Conservation (phyloP, 2,113 vertebrate species). For the Eubucco bourcierii region DNA sequence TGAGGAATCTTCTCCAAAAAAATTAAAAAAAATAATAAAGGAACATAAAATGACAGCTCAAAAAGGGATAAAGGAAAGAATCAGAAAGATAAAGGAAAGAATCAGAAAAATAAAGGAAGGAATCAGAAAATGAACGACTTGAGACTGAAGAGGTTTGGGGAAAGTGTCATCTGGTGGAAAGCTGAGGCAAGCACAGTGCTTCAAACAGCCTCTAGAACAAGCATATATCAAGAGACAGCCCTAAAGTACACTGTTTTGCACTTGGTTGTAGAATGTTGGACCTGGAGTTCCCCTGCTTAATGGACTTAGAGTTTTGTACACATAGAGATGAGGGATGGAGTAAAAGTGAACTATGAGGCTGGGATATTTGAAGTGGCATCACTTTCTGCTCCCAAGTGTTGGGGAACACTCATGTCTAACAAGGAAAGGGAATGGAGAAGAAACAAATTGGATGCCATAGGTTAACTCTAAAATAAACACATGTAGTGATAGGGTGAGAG, state of each 20-base stretch:
- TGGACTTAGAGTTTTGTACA: not conserved
- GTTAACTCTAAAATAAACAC: not conserved
- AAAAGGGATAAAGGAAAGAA: not conserved
- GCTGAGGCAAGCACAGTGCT: not conserved
- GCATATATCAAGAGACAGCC: not conserved
- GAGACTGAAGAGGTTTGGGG: not conserved
- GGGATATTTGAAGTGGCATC: not conserved
- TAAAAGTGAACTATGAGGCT: not conserved
- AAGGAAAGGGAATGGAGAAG: not conserved
- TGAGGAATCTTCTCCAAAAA: not conserved
- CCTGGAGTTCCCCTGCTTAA: not conserved
- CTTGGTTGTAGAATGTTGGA: not conserved
- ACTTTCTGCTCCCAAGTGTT: not conserved
- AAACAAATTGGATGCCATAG: not conserved
- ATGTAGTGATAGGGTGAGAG: too few species aligned
- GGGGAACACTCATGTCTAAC: not conserved
- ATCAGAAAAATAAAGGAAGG: too few species aligned
- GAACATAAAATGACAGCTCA: not conserved
- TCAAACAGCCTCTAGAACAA: too few species aligned
- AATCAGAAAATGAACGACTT: not conserved
- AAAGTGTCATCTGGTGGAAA: slow-evolving; percentile 4
- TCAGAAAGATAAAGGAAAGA: not conserved
- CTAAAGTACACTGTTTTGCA: not conserved
- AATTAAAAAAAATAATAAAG: not conserved
- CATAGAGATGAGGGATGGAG: not conserved